phyloP scores from a whole-genome alignment of 2,888 invertebrate genomes.

The Ophion ventricosus region DNA sequence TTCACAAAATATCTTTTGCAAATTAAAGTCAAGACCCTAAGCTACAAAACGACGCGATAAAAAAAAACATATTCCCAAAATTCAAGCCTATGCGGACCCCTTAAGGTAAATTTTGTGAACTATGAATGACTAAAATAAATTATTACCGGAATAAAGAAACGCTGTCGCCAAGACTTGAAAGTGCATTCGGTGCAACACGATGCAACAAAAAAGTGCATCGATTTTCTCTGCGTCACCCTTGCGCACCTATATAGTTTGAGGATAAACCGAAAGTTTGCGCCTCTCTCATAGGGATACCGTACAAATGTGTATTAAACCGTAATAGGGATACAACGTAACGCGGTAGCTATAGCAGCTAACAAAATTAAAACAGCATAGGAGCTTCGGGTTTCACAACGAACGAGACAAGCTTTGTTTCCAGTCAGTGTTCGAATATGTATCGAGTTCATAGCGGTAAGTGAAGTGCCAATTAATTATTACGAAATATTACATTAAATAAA shows the following conservation, averaged over 20 bases:
- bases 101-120: background rate
- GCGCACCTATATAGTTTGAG: constrained; percentile 6
- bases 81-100: background rate
- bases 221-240: background rate
- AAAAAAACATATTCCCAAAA: background rate
- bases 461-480: constrained; percentile 63
- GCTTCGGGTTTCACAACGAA: constrained; percentile 75
- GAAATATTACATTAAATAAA: background rate
- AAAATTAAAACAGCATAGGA: constrained; percentile 63
- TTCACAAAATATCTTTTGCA: no score
- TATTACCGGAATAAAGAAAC: background rate
- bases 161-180: background rate
- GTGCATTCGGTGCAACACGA: background rate
- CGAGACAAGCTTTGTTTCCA: constrained; percentile 70
- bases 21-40: no score
- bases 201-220: constrained; percentile 12
- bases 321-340: constrained; percentile 72
- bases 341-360: constrained; percentile 59
- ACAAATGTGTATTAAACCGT: constrained; percentile 77
- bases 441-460: constrained; percentile 77
- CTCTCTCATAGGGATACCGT: constrained; percentile 73
- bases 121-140: background rate
- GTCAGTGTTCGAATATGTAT: constrained; percentile 75
- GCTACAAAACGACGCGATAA: background rate
- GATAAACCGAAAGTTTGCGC: constrained; percentile 49